Conservation (phyloP, 2,888 invertebrate species). For the Phaonia tiefii region DNA sequence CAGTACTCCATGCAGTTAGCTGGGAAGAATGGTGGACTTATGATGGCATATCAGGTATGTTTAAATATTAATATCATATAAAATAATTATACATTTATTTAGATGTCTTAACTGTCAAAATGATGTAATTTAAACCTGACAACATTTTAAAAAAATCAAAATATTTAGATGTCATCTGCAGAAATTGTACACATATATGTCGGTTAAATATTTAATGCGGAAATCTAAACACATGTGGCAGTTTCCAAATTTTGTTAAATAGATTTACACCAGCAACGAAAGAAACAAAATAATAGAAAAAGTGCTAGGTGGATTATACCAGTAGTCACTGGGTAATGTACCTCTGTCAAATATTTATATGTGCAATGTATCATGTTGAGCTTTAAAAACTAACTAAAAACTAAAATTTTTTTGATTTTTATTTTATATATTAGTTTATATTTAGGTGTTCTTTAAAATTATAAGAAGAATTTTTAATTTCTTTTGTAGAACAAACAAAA, state of each 20-base stretch:
- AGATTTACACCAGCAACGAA: neutral
- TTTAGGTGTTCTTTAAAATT: too few relatives aligned
- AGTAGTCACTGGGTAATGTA: too few relatives aligned
- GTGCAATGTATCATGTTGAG: too few relatives aligned
- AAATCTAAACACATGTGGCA: too few relatives aligned
- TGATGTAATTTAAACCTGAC: neutral
- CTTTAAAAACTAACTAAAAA: too few relatives aligned
- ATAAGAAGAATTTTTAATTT: too few relatives aligned
- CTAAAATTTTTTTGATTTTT: too few relatives aligned
- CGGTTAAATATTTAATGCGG: conserved; percentile 52
- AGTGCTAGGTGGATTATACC: too few relatives aligned
- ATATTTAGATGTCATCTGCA: conserved; percentile 49
- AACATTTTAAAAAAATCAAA: neutral
- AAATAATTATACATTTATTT: neutral
- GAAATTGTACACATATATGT: conserved; percentile 45
- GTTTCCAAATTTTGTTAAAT: too few relatives aligned
- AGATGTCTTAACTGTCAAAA: conserved; percentile 15
- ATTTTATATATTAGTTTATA: too few relatives aligned
- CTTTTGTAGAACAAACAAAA: too few relatives aligned
- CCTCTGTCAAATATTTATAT: too few relatives aligned
- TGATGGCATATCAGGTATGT: conserved; percentile 95
- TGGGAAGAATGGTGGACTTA: conserved; percentile 99
- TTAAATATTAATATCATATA: neutral
- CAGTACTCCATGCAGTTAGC: conserved; percentile 82
- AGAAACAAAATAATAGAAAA: conserved; percentile 20